A percentile compares a stretch with the other conserved stretches of the same genome.
Conservation (phyloP, 2,113 vertebrate species). For the Odobenus rosmarus region DNA sequence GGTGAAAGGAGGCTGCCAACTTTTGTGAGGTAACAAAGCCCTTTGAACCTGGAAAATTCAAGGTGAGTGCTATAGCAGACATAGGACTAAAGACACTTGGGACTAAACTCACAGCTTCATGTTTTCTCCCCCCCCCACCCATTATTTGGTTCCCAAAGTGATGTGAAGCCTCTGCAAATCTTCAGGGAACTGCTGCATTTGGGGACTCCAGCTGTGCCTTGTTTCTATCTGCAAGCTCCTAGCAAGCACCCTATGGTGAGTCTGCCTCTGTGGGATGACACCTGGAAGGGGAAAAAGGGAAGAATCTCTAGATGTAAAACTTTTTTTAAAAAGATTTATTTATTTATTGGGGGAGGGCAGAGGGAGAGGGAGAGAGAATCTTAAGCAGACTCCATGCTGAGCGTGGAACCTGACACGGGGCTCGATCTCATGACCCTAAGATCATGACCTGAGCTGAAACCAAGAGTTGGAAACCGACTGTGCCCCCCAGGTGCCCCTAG, state of each 20-base stretch:
- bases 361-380: not conserved
- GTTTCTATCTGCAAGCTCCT: conserved; percentile 13
- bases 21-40: not conserved
- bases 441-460: not conserved
- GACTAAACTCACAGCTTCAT: not conserved
- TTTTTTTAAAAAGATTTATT: not conserved
- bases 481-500: not conserved
- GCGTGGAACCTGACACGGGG: not conserved
- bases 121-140: not conserved
- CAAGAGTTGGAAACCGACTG: not conserved
- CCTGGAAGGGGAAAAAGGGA: not conserved
- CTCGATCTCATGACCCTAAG: not conserved
- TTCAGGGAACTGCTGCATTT: not conserved
- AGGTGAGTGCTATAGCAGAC: not conserved
- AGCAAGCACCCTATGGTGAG: not conserved
- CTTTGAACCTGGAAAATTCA: not conserved
- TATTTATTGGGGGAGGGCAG: not conserved
- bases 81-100: not conserved
- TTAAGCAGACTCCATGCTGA: not conserved
- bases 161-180: not conserved
- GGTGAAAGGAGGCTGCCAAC: not conserved
- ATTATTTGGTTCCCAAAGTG: not conserved
- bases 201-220: not conserved
- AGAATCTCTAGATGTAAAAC: not conserved
- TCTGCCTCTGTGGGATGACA: not conserved